phyloP scores from a whole-genome alignment of 2,113 vertebrate genomes.

The Isurus oxyrinchus region DNA sequence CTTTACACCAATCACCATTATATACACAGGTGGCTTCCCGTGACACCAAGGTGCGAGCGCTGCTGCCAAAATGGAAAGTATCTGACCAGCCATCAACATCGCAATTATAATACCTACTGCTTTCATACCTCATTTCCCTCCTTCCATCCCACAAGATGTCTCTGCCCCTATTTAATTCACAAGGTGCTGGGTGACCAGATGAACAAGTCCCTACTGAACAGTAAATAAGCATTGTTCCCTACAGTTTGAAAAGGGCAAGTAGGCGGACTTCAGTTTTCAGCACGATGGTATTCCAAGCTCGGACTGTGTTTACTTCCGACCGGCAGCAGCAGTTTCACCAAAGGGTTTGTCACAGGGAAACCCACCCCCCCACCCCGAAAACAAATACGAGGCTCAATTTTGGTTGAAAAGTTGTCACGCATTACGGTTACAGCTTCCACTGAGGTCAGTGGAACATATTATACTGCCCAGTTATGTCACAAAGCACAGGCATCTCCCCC shows the following conservation, averaged over 20 bases:
- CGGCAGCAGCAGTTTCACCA: background rate
- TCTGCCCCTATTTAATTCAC: background rate
- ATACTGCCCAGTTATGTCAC: background rate
- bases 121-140: background rate
- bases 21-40: background rate
- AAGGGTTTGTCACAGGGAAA: background rate
- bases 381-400: background rate
- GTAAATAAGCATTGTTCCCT: background rate
- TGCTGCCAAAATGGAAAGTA: background rate
- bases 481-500: background rate
- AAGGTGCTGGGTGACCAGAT: background rate
- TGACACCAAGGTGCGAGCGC: background rate
- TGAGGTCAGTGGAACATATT: background rate
- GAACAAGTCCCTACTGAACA: background rate
- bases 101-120: background rate
- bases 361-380: no score
- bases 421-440: background rate
- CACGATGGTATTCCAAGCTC: background rate
- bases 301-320: background rate
- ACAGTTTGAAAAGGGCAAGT: background rate
- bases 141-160: background rate
- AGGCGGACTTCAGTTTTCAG: background rate
- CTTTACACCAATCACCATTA: background rate
- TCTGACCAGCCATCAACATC: background rate
- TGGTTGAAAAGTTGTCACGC: background rate